Evolutionary conservation across 2,113 vertebrate genomes (phyloP), one percentile per base, ranked within the genome.

Genomic region (Benitochromis conjunctus): DNA sequence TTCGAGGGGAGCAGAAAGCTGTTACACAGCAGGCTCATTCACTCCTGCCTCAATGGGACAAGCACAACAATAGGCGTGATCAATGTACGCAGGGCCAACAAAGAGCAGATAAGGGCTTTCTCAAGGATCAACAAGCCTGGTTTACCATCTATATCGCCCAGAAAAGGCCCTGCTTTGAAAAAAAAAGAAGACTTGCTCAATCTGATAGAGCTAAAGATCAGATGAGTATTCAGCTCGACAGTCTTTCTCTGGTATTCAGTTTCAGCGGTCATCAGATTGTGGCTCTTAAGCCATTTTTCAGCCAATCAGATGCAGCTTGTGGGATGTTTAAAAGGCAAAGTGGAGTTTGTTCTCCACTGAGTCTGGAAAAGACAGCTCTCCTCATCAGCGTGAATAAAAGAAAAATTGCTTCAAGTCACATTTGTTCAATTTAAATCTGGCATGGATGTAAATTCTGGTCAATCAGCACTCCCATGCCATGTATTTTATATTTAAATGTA

Each of bases 51-150:
- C 92, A 92, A 91, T 90, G 86, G 91, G 84, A 86, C 81, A 16
- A 51, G 79, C 78, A n/a, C 86, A 89, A 93, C 93, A 92, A 92
- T 87, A 86, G 84, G 12, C 9, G 18, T 89, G 90, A 93, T 92
- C 92, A 89, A 79, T 92, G 87, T 69, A 58, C 62, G 55, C 88
- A 51, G 60, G 24, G 55, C 87, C 87, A 83, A 93, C 92, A 92
- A 92, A 91, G 90, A 88, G 18, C 41, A 92, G 90, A 93, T 91
- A 93, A 92, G 86, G 89, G 83, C 51, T 86, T 91, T 87, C 86
- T 92, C 81, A 13, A 92, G 92, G 88, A 90, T 92, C 92, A 90
- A 92, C 90, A 85, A 80, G 90, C 79, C 79, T 46, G 51, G 84
- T 83, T 84, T 34, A 84, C 21, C 83, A 18, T 88, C 80, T 60